Evolutionary conservation across 2,888 invertebrate genomes (phyloP).

Genomic region (Unio delphinus): DNA sequence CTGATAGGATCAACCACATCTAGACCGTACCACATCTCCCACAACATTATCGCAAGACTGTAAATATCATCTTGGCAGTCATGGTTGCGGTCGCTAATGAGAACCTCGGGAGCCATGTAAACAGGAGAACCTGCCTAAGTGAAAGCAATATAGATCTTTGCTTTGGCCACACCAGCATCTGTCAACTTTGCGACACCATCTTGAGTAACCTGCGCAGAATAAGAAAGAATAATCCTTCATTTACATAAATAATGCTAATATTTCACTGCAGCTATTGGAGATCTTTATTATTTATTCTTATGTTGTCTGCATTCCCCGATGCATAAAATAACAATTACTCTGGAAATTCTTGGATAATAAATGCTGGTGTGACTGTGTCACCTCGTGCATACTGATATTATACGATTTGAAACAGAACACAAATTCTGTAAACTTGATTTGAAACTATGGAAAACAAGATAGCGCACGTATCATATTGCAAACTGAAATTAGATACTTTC

Average conservation of each 20-base stretch:
- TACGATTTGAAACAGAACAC: no score
- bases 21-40: conserved; percentile 60
- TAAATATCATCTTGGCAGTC: conserved; percentile 48
- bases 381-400: no score
- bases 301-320: no score
- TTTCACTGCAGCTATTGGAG: no score
- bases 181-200: conserved; percentile 39
- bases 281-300: no score
- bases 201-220: conserved; percentile 5
- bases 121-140: conserved; percentile 47
- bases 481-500: no score
- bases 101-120: conserved; percentile 57
- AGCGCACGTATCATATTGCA: no score
- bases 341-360: no score
- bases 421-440: no score
- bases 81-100: conserved; percentile 37
- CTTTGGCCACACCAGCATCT: conserved; percentile 54
- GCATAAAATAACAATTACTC: no score
- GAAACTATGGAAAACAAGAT: no score
- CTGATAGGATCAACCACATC: conserved; percentile 48
- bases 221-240: neutral
- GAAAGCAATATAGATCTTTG: conserved; percentile 41
- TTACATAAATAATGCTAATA: neutral
- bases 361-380: no score
- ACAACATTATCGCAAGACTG: conserved; percentile 43